Conservation (phyloP, 1,140 invertebrate species). For the Diabrotica virgifera region DNA sequence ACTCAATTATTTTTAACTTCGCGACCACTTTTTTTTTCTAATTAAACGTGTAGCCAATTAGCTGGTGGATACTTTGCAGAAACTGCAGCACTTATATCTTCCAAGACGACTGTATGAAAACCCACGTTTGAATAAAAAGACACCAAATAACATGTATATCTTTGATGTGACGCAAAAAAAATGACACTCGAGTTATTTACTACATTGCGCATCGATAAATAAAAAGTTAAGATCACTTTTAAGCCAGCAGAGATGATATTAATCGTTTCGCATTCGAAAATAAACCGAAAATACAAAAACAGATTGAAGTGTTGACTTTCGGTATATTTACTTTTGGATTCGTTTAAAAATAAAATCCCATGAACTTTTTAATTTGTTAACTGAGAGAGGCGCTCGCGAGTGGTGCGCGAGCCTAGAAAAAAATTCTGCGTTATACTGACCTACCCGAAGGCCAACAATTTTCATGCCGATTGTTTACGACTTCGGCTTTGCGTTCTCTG, state of each 20-base stretch:
- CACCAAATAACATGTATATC: not conserved
- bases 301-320: slow-evolving; percentile 2
- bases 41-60: slow-evolving; percentile 11
- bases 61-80: not conserved
- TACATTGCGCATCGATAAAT: slow-evolving; percentile 5
- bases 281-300: slow-evolving; percentile 5
- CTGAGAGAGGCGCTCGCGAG: not conserved
- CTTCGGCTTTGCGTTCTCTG: not conserved
- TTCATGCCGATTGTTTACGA: slow-evolving; percentile 13
- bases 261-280: slow-evolving; percentile 5
- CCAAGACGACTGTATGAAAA: not conserved
- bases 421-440: slow-evolving; percentile 5
- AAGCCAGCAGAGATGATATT: slow-evolving; percentile 11
- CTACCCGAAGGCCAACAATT: slow-evolving; percentile 8
- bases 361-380: not conserved
- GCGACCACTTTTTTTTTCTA: slow-evolving; percentile 11
- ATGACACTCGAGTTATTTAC: slow-evolving; percentile 7
- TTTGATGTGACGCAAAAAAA: slow-evolving; percentile 1
- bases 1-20: slow-evolving; percentile 15
- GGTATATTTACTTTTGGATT: slow-evolving; percentile 1
- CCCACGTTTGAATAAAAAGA: not conserved
- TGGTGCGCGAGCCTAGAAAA: not conserved
- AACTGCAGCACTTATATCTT: not conserved
- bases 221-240: slow-evolving; percentile 12
- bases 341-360: slow-evolving; percentile 1